phyloP scores from a whole-genome alignment of 2,888 invertebrate species.

The Megastigmus dorsalis region DNA sequence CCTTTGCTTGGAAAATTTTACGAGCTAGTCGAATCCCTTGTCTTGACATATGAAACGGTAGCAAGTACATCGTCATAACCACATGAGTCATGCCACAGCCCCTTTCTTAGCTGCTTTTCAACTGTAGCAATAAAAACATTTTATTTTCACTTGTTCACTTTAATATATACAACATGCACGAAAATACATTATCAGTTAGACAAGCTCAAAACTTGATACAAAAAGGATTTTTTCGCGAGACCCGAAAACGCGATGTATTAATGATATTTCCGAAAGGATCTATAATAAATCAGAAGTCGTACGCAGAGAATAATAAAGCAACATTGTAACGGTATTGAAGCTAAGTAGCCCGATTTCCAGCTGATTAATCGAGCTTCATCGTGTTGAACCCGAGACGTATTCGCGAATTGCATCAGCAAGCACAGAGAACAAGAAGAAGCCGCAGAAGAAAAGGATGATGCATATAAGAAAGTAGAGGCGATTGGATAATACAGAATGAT shows the following conservation, averaged over 20 bases:
- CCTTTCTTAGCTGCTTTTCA: background rate
- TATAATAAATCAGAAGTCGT: no score
- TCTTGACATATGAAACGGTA: constrained; percentile 30
- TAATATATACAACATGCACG: background rate
- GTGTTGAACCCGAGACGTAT: background rate
- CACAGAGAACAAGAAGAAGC: background rate
- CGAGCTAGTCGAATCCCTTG: constrained; percentile 17
- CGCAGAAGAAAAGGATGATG: background rate
- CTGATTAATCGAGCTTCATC: background rate
- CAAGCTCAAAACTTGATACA: no score
- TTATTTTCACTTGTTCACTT: background rate
- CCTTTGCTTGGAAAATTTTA: background rate
- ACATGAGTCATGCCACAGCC: background rate
- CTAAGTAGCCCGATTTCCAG: background rate
- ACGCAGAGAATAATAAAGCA: no score
- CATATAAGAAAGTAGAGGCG: background rate
- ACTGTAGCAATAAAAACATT: background rate
- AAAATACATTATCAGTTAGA: no score
- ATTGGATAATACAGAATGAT: background rate
- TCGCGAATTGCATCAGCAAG: constrained; percentile 6
- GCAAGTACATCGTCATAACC: constrained; percentile 21
- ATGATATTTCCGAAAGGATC: no score
- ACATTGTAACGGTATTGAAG: no score
- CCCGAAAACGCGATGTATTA: no score
- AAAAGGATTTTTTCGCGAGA: no score